These are phyloP conservation scores for Eupleurogrammus muticus DNA, from an alignment of 2,797 vertebrate genomes.

Conservation along the genomic window DNA sequence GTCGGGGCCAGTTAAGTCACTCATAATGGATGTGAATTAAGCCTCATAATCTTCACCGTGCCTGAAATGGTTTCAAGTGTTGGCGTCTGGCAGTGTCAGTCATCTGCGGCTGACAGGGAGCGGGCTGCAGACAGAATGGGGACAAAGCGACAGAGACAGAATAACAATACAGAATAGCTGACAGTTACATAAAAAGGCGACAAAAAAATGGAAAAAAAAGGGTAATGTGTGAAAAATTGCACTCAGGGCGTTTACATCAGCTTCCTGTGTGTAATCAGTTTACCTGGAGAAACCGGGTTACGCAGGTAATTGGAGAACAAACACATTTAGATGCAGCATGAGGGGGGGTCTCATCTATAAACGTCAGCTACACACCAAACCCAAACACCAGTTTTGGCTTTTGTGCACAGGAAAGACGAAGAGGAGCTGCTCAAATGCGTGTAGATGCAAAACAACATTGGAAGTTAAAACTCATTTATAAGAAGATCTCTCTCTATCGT, in stretches of 20 bases:
- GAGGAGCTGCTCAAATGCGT: too few species aligned
- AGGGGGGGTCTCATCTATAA: too few species aligned
- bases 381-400: too few species aligned
- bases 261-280: too few species aligned
- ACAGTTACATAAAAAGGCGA: constrained; percentile 8
- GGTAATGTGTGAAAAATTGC: background rate
- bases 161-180: constrained; percentile 7
- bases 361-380: too few species aligned
- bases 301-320: too few species aligned
- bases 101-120: constrained; percentile 40
- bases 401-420: too few species aligned
- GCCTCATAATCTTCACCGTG: constrained; percentile 5
- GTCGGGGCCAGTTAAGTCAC: background rate
- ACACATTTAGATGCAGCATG: too few species aligned
- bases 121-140: constrained; percentile 4
- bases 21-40: constrained; percentile 9
- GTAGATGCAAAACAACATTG: background rate
- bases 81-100: constrained; percentile 33
- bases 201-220: constrained; percentile 14
- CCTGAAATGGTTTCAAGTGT: constrained; percentile 9
- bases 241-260: background rate
- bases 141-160: constrained; percentile 13
- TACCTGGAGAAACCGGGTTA: too few species aligned
- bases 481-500: too few species aligned
- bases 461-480: background rate